Evolutionary conservation across 2,888 invertebrate species (phyloP).

Genomic region (Orgyia antiqua): DNA sequence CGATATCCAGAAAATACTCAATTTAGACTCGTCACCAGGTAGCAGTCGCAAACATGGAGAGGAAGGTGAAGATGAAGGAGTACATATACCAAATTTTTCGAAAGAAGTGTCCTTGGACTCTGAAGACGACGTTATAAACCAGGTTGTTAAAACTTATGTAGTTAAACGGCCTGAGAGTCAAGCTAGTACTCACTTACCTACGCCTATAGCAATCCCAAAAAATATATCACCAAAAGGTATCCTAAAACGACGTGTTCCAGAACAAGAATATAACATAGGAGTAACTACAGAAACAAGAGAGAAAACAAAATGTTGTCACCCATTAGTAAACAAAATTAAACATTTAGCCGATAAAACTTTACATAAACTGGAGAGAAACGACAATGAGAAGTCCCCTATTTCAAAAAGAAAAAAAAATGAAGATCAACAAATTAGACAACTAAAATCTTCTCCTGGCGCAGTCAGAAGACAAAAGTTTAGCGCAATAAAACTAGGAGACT

Average conservation of each 20-base stretch:
- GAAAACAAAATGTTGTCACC: conserved; percentile 78
- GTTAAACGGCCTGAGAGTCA: conserved; percentile 55
- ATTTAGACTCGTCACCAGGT: conserved; percentile 69
- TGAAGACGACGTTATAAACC: conserved; percentile 59
- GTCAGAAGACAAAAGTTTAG: conserved; percentile 73
- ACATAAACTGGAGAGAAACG: conserved; percentile 69
- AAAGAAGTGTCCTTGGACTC: conserved; percentile 67
- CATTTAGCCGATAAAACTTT: conserved; percentile 80
- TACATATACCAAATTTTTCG: conserved; percentile 71
- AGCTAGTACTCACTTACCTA: conserved; percentile 39
- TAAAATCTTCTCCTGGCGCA: conserved; percentile 80
- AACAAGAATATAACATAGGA: conserved; percentile 55
- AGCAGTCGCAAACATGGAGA: conserved; percentile 69
- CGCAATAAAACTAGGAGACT: conserved; percentile 69
- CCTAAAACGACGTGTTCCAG: conserved; percentile 70
- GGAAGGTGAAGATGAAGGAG: conserved; percentile 65
- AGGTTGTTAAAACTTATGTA: conserved; percentile 31
- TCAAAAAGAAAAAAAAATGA: conserved; percentile 72
- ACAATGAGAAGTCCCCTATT: conserved; percentile 58
- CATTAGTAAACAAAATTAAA: conserved; percentile 81
- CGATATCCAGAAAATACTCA: conserved; percentile 61
- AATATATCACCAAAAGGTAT: conserved; percentile 73
- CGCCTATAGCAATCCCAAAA: conserved; percentile 55
- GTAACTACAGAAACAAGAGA: conserved; percentile 62
- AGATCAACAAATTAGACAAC: conserved; percentile 78